Evolutionary conservation across 2,113 vertebrate genomes (phyloP), one percentile per base, ranked within the genome.

Genomic region (Marmota flaviventris): DNA sequence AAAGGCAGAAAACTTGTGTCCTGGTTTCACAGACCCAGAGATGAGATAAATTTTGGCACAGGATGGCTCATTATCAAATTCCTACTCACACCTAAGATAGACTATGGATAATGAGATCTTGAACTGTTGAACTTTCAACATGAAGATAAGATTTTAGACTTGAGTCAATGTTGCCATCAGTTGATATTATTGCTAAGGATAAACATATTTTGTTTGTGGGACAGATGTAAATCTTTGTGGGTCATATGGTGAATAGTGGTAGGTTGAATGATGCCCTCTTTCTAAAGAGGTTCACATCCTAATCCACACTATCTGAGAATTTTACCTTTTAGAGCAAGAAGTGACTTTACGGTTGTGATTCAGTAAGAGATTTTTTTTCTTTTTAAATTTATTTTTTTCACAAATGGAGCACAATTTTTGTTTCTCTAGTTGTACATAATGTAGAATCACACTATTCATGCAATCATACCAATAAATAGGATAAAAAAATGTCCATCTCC

Each of bases 61-160:
- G 11, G 14, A 14, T 32, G 22, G 13, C 61, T 77, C 48, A 87
- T 12, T 73, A 2, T 11, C 48, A 78, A 25, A 79, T 4, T 56
- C 5, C 29, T 25, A 85, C 16, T 51, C 34, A 75, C 14, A 86
- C 5, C 8, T 67, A 20, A 84, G 12, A 86, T 56, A 65, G 27
- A 89, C 77, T 85, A 70, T 53, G 45, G 67, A 94, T 37, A 14
- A 53, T 45, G 76, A 42, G 37, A 67, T 69, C 32, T 81, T 29
- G 65, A 13, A 29, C 29, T 58, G 84, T 88, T 76, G 22, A 91
- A 65, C 16, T 87, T 20, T 84, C 25, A 42, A 77, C 20, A 73
- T n/a, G 73, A 79, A 93, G 18, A 67, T 91, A 58, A 92, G 32
- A 92, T 75, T 95, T 85, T 76, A 58, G 5, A 69, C 20, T 39